Evolutionary conservation across 2,888 invertebrate species (phyloP), one percentile per base, ranked within the genome.

Genomic region (Dryocosmus kuriphilus): DNA sequence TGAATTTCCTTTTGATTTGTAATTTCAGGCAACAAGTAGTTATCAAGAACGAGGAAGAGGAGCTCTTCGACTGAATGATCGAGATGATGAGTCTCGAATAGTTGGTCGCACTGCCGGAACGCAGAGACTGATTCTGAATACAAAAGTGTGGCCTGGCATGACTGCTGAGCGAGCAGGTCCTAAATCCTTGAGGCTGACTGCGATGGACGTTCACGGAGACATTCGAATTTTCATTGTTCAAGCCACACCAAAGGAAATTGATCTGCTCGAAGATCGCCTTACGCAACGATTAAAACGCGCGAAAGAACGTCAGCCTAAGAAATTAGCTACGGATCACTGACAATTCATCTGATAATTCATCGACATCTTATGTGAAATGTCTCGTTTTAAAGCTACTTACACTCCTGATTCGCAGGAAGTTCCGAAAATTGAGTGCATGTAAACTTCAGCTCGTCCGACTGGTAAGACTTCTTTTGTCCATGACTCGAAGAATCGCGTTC

Each of bases 41-140:
- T 99, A 98, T 97, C 95, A 97, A 85, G 98, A 98, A 92, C 94
- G 97, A 84, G 98, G 98, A 0, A 94, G 98, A 86, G 98, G 98
- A 46, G 95, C 95, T 83, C 92, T 98, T 83, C 94, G 98, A 82
- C 93, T 98, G 19, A 99, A 98, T 92, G 94, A 93, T 79, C 91
- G 91, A n/a, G 92, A 92, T 71, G 92, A 93, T 67, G 94, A 95
- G 88, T 98, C 95, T 81, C 93, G 98, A 81, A 93, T 98, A 19
- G 97, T 98, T 30, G 97, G 98, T 90, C 94, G 98, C 81, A 96
- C 97, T 38, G 94, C 97, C 24, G 98, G 98, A 74, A 98, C 97
- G 86, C 94, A 98, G 84, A 94, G 98, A 77, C 95, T 98, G 75
- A 95, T 98, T 88, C 93, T 99, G 79, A 99, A 98, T 92, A 98